Conservation (phyloP, 2,797 vertebrate genomes). For the Oceanodroma leucorhoa region DNA sequence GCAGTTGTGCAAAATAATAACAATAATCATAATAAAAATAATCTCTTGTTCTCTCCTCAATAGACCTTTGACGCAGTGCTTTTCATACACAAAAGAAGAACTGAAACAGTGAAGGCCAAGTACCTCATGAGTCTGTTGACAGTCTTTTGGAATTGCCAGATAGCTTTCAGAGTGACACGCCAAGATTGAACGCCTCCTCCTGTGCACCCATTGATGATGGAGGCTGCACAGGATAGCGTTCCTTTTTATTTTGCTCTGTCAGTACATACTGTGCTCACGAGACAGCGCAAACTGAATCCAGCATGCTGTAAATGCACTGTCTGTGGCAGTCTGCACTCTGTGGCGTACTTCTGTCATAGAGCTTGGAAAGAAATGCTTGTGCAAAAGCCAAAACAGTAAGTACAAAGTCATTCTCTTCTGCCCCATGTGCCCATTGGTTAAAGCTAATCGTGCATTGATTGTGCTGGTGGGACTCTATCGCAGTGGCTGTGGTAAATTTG, state of each 20-base stretch:
- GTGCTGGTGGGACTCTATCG: slow-evolving; percentile 61
- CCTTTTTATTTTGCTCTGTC: background rate
- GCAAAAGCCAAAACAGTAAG: slow-evolving; percentile 38
- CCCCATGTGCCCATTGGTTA: slow-evolving; percentile 61
- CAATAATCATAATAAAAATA: slow-evolving; percentile 79
- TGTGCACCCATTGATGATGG: background rate
- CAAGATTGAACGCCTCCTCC: background rate
- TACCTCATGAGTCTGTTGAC: slow-evolving; percentile 12
- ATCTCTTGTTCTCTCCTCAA: slow-evolving; percentile 73
- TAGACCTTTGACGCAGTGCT: slow-evolving; percentile 70
- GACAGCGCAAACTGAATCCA: background rate
- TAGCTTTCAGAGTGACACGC: background rate
- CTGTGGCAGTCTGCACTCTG: background rate
- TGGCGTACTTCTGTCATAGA: background rate
- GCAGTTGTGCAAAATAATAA: slow-evolving; percentile 79
- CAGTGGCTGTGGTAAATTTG: slow-evolving; percentile 70
- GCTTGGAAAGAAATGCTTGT: slow-evolving; percentile 54
- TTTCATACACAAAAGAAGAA: slow-evolving; percentile 67
- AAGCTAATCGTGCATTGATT: slow-evolving; percentile 68
- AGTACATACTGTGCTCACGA: background rate
- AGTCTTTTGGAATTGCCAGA: slow-evolving; percentile 7
- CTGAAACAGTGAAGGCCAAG: slow-evolving; percentile 65
- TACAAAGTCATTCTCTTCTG: slow-evolving; percentile 32
- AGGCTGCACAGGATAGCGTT: background rate
- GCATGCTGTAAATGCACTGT: background rate